A percentile compares a stretch with the other conserved stretches of the same genome.
phyloP scores from a whole-genome alignment of 2,888 invertebrate genomes.

The Taenaris catops region DNA sequence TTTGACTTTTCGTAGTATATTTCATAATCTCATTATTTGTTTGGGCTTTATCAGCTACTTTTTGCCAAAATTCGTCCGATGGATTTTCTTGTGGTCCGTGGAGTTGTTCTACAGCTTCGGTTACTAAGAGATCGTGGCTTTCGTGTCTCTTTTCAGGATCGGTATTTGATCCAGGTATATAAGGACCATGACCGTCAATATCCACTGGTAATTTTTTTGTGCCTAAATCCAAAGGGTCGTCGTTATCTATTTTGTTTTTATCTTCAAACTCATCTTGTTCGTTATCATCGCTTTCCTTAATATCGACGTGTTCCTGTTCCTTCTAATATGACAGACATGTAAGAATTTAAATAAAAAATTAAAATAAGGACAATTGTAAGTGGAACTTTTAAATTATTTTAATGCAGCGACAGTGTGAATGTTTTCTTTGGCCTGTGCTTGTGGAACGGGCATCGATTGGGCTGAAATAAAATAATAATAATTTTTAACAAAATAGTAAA shows the following conservation, averaged over 20 bases:
- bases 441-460: slow-evolving; percentile 51
- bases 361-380: slow-evolving; percentile 5
- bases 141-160: slow-evolving; percentile 71
- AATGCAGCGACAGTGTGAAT: slow-evolving; percentile 14
- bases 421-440: slow-evolving; percentile 34
- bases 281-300: slow-evolving; percentile 16
- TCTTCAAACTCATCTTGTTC: slow-evolving; percentile 22
- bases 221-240: slow-evolving; percentile 48
- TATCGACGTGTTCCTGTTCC: slow-evolving; percentile 30
- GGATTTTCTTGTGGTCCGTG: slow-evolving; percentile 67
- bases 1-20: slow-evolving; percentile 46
- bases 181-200: slow-evolving; percentile 56
- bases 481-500: too few species aligned
- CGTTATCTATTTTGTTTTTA: slow-evolving; percentile 18
- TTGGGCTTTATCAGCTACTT: slow-evolving; percentile 62
- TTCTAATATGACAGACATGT: slow-evolving; percentile 67
- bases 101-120: slow-evolving; percentile 57
- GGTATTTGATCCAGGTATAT: slow-evolving; percentile 78
- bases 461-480: slow-evolving; percentile 51
- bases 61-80: slow-evolving; percentile 60
- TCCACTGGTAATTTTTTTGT: slow-evolving; percentile 49
- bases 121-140: slow-evolving; percentile 60
- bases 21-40: slow-evolving; percentile 59
- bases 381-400: slow-evolving; percentile 8
- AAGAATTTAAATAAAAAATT: slow-evolving; percentile 37